Evolutionary conservation across 2,113 vertebrate genomes (phyloP).

Genomic region (Nerophis lumbriciformis): DNA sequence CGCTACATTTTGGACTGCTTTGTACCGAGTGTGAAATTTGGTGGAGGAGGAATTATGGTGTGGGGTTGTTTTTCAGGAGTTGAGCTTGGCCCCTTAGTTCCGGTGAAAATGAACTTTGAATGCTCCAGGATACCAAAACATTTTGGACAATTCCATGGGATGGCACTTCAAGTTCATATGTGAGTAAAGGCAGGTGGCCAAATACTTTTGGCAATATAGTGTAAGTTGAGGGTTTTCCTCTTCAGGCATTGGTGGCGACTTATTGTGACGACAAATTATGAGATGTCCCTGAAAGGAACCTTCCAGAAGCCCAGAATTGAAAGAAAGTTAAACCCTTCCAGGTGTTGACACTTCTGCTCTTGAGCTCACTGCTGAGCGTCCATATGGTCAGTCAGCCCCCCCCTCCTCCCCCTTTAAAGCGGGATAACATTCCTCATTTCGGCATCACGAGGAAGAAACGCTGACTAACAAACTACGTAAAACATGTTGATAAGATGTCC

Average conservation of each 20-base stretch:
- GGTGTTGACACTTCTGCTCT: constrained; percentile 40
- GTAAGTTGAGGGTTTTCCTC: too few relatives aligned
- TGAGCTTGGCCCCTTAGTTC: too few relatives aligned
- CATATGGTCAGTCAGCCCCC: constrained; percentile 52
- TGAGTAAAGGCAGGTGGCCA: too few relatives aligned
- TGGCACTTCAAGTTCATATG: too few relatives aligned
- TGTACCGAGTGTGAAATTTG: too few relatives aligned
- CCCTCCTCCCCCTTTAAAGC: constrained; percentile 29
- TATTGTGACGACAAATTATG: background rate
- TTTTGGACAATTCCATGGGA: too few relatives aligned
- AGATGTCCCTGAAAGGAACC: constrained; percentile 5
- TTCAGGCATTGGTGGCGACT: background rate
- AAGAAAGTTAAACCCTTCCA: constrained; percentile 40
- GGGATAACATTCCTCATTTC: constrained; percentile 31
- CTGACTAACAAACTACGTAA: background rate
- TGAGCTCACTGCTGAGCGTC: constrained; percentile 32
- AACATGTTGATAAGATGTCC: background rate
- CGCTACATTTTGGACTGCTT: too few relatives aligned
- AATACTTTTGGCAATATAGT: background rate
- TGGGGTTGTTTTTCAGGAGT: too few relatives aligned
- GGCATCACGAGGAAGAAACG: constrained; percentile 1
- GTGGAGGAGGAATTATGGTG: too few relatives aligned
- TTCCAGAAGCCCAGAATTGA: constrained; percentile 42
- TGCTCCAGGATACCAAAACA: too few relatives aligned
- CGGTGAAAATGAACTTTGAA: too few relatives aligned